phyloP scores from a whole-genome alignment of 2,113 vertebrate species.

The Paramisgurnus dabryanus region DNA sequence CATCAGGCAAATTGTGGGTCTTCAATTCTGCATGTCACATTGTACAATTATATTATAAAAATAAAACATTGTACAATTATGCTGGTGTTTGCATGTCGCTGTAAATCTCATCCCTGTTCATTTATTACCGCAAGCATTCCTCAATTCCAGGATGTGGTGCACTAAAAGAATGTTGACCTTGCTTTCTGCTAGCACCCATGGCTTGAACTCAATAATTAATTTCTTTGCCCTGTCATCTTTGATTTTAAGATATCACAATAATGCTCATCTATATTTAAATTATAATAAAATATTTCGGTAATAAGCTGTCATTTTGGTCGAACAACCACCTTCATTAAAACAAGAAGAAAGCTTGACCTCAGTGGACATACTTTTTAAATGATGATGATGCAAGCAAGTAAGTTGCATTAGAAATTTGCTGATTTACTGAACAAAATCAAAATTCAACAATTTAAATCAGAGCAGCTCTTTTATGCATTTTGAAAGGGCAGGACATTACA shows the following conservation, averaged over 20 bases:
- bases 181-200: slow-evolving; percentile 51
- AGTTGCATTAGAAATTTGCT: too few relatives aligned
- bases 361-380: too few relatives aligned
- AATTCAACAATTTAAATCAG: too few relatives aligned
- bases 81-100: neutral
- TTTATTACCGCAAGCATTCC: slow-evolving; percentile 63
- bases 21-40: neutral
- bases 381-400: too few relatives aligned
- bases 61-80: neutral
- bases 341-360: too few relatives aligned
- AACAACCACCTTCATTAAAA: too few relatives aligned
- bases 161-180: slow-evolving; percentile 55
- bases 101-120: slow-evolving; percentile 33
- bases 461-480: too few relatives aligned
- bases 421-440: too few relatives aligned
- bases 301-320: too few relatives aligned
- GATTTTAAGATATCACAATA: neutral
- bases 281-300: too few relatives aligned
- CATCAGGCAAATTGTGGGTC: neutral
- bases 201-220: slow-evolving; percentile 65
- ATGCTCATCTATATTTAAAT: neutral
- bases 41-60: too few relatives aligned
- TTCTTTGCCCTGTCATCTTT: slow-evolving; percentile 36
- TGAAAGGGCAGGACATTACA: too few relatives aligned
- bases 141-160: slow-evolving; percentile 73